Evolutionary conservation across 2,797 vertebrate species (phyloP).

Genomic region (Garrulus glandarius): DNA sequence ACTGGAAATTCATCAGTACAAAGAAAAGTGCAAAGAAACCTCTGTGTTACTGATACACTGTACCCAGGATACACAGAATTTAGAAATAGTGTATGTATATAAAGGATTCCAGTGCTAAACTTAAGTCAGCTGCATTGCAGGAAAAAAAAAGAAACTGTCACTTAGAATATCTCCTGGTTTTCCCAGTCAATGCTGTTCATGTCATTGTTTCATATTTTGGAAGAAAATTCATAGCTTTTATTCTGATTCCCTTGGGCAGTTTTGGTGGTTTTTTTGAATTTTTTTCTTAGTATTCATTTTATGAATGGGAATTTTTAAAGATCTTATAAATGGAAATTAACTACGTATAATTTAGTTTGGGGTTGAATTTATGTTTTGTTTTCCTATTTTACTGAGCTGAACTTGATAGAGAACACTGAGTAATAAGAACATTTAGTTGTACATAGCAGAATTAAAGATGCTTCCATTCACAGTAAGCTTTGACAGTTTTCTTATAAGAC

Average conservation of each 20-base stretch:
- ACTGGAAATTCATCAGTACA: neutral
- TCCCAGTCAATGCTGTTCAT: neutral
- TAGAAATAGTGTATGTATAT: neutral
- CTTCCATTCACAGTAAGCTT: neutral
- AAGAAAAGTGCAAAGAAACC: neutral
- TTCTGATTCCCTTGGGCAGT: neutral
- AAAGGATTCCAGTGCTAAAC: neutral
- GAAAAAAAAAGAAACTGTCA: neutral
- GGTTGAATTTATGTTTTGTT: neutral
- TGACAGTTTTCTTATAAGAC: neutral
- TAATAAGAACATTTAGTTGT: neutral
- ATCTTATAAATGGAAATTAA: neutral
- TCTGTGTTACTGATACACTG: neutral
- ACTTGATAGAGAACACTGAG: neutral
- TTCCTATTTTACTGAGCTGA: neutral
- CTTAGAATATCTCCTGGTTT: neutral
- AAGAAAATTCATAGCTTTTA: neutral
- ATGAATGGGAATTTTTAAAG: neutral
- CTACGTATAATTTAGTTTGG: neutral
- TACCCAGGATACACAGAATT: neutral
- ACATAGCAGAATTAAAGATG: neutral
- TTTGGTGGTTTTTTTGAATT: neutral
- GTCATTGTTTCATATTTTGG: neutral
- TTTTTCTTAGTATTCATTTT: neutral
- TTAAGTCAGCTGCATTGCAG: neutral